phyloP scores from a whole-genome alignment of 1,140 invertebrate genomes.

The Leptinotarsa undecemlineata region DNA sequence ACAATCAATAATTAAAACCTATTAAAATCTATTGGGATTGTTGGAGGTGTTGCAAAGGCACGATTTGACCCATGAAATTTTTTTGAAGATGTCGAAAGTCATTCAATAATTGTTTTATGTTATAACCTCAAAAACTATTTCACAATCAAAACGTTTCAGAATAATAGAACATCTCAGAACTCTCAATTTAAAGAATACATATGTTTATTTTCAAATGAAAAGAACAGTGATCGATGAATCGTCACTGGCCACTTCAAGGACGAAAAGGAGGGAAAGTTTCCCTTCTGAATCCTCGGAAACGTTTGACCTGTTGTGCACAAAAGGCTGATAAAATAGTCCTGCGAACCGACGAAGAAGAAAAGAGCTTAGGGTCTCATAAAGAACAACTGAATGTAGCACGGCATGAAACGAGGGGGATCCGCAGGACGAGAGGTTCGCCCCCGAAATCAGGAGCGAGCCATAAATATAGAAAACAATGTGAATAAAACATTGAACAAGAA shows the following conservation, averaged over 20 bases:
- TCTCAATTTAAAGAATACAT: too few relatives aligned
- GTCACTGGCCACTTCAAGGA: not conserved
- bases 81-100: too few relatives aligned
- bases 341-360: not conserved
- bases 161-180: too few relatives aligned
- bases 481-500: not conserved
- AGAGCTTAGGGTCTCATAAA: constrained; percentile 4
- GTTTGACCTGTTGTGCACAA: constrained; percentile 2
- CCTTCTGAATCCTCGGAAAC: not conserved
- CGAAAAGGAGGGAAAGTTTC: not conserved
- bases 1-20: too few relatives aligned
- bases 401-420: constrained; percentile 4
- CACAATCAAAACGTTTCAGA: too few relatives aligned
- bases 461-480: not conserved
- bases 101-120: too few relatives aligned
- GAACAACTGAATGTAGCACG: constrained; percentile 2
- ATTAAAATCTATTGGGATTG: too few relatives aligned
- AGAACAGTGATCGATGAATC: too few relatives aligned
- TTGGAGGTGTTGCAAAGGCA: too few relatives aligned
- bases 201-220: too few relatives aligned
- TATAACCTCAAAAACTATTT: too few relatives aligned
- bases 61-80: too few relatives aligned
- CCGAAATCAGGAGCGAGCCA: not conserved
- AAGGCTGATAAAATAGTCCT: constrained; percentile 3
- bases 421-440: not conserved